Evolutionary conservation across 2,797 vertebrate genomes (phyloP).

Genomic region (Chiloscyllium punctatum): DNA sequence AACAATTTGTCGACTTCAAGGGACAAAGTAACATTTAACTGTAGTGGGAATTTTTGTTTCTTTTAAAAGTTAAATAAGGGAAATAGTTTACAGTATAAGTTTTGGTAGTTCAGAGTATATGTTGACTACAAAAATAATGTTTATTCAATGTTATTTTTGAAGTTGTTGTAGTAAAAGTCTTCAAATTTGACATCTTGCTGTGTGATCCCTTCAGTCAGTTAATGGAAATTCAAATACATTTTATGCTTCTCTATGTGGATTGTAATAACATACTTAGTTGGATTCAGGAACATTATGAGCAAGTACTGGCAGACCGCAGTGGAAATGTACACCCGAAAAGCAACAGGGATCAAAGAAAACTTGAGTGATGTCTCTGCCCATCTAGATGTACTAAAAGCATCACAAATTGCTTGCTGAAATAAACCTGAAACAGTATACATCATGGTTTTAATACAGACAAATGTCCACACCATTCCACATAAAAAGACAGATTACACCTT

Average conservation of each 20-base stretch:
- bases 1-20: not conserved
- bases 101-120: not conserved
- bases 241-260: not conserved
- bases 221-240: not conserved
- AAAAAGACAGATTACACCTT: not conserved
- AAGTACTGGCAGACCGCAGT: not conserved
- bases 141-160: not conserved
- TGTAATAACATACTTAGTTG: not conserved
- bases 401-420: slow-evolving; percentile 18
- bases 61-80: not conserved
- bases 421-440: not conserved
- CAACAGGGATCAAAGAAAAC: slow-evolving; percentile 21
- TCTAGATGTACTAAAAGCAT: not conserved
- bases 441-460: not conserved
- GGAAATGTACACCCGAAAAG: not conserved
- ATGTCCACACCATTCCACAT: not conserved
- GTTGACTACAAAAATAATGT: not conserved
- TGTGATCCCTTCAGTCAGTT: not conserved
- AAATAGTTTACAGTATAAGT: not conserved
- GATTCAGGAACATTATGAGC: not conserved
- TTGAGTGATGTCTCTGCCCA: not conserved
- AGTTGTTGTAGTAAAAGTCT: not conserved
- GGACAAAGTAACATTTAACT: not conserved
- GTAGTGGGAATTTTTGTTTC: not conserved
- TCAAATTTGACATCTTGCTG: not conserved